These are phyloP conservation scores for Diplolepis rosae DNA, from an alignment of 2,888 invertebrate species.

Conservation along the genomic window DNA sequence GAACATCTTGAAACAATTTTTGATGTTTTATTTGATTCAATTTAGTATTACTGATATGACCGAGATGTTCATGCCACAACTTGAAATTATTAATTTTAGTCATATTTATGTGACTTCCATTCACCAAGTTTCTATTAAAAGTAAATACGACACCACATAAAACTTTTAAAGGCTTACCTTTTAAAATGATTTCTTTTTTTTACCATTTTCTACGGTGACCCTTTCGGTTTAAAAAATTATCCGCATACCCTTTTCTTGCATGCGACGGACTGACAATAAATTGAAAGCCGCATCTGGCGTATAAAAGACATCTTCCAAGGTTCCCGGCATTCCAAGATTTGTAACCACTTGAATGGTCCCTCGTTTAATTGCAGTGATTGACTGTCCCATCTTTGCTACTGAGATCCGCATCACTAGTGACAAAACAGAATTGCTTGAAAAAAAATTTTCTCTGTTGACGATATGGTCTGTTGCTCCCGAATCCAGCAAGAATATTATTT, in stretches of 20 bases:
- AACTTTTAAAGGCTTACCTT: slow-evolving; percentile 3
- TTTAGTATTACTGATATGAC: too few species aligned
- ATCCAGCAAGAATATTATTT: slow-evolving; percentile 45
- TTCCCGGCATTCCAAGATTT: neutral
- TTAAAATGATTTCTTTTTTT: neutral
- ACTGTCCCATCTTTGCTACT: slow-evolving; percentile 38
- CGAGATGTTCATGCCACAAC: too few species aligned
- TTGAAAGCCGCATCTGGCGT: slow-evolving; percentile 58
- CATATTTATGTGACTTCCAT: too few species aligned
- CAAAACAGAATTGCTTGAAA: slow-evolving; percentile 28
- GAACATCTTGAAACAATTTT: too few species aligned
- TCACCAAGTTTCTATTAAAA: neutral
- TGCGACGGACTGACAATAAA: slow-evolving; percentile 51
- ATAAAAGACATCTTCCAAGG: slow-evolving; percentile 55
- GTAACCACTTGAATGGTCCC: slow-evolving; percentile 30
- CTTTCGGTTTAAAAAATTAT: neutral
- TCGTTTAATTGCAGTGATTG: slow-evolving; percentile 40
- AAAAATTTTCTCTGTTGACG: slow-evolving; percentile 41
- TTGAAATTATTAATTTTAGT: too few species aligned
- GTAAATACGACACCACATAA: neutral
- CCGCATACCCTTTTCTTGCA: slow-evolving; percentile 51
- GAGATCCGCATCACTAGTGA: slow-evolving; percentile 37
- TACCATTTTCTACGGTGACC: neutral
- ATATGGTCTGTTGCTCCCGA: slow-evolving; percentile 51
- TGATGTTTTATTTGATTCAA: too few species aligned